Conservation (phyloP, 2,888 invertebrate species). For the Labia minor region DNA sequence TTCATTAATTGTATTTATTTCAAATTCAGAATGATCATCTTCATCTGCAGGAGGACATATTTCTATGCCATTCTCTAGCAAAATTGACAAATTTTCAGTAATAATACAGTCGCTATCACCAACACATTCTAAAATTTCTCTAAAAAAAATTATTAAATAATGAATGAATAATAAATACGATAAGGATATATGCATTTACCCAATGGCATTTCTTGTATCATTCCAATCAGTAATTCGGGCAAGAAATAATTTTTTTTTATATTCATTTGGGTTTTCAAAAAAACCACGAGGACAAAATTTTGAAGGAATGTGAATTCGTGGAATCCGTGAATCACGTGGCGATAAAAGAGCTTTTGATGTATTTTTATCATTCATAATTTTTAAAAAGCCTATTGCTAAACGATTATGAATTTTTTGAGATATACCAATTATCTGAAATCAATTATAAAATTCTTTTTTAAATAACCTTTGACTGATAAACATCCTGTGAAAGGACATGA, state of each 20-base stretch:
- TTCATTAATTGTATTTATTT: slow-evolving; percentile 18
- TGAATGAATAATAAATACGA: neutral
- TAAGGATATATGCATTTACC: slow-evolving; percentile 35
- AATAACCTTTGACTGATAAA: too few relatives aligned
- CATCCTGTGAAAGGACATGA: too few relatives aligned
- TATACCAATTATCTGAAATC: slow-evolving; percentile 56
- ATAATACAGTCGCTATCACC: slow-evolving; percentile 67
- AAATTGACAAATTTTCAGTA: slow-evolving; percentile 67
- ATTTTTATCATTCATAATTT: slow-evolving; percentile 46
- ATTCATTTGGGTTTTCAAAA: slow-evolving; percentile 38
- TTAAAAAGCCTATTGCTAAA: slow-evolving; percentile 59
- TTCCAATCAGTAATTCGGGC: slow-evolving; percentile 62
- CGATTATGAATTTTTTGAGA: slow-evolving; percentile 61
- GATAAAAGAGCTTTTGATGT: slow-evolving; percentile 55
- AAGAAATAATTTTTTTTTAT: slow-evolving; percentile 54
- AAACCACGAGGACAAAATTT: slow-evolving; percentile 45
- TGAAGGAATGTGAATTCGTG: slow-evolving; percentile 60
- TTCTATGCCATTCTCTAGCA: slow-evolving; percentile 68
- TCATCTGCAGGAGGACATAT: slow-evolving; percentile 57
- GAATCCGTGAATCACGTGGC: slow-evolving; percentile 69
- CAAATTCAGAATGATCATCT: slow-evolving; percentile 34
- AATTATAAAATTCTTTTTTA: too few relatives aligned
- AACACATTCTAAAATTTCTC: slow-evolving; percentile 52
- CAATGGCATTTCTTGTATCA: slow-evolving; percentile 51
- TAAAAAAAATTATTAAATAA: slow-evolving; percentile 26